These are phyloP conservation scores for Bombus difficillimus DNA, from an alignment of 1,140 invertebrate species.

Conservation along the genomic window DNA sequence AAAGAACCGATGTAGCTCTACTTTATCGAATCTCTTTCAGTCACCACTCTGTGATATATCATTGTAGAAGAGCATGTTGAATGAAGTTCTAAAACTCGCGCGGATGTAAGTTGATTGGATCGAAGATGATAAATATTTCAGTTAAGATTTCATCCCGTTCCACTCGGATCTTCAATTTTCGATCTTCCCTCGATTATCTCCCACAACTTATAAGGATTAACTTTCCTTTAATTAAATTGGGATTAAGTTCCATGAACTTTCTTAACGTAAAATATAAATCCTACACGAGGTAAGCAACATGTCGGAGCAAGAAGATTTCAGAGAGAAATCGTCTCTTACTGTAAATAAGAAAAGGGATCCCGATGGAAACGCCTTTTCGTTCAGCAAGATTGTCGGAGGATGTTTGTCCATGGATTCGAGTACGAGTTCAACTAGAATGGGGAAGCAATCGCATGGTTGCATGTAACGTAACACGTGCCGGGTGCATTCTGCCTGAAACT, in stretches of 20 bases:
- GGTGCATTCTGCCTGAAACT: constrained; percentile 53
- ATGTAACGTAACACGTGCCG: constrained; percentile 59
- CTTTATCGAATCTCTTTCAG: constrained; percentile 22
- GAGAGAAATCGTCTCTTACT: not conserved
- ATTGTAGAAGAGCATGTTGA: not conserved
- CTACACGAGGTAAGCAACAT: not conserved
- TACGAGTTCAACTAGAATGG: constrained; percentile 53
- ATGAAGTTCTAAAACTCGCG: constrained; percentile 49
- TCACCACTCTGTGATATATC: constrained; percentile 39
- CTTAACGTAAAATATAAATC: not conserved
- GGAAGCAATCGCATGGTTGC: constrained; percentile 60
- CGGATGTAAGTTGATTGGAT: constrained; percentile 13
- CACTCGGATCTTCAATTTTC: not conserved
- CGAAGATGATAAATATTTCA: not conserved
- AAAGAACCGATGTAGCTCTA: constrained; percentile 25
- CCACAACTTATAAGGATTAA: not conserved
- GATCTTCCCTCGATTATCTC: not conserved
- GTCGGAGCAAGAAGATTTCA: not conserved
- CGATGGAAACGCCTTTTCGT: constrained; percentile 42
- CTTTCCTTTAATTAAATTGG: too few species aligned
- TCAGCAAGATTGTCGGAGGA: constrained; percentile 33
- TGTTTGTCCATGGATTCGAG: constrained; percentile 41
- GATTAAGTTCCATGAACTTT: too few species aligned
- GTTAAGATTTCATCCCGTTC: not conserved
- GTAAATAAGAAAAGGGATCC: constrained; percentile 46